Evolutionary conservation across 2,797 vertebrate species (phyloP), one percentile per base, ranked within the genome.

Genomic region (Gymnoscopelus braueri): DNA sequence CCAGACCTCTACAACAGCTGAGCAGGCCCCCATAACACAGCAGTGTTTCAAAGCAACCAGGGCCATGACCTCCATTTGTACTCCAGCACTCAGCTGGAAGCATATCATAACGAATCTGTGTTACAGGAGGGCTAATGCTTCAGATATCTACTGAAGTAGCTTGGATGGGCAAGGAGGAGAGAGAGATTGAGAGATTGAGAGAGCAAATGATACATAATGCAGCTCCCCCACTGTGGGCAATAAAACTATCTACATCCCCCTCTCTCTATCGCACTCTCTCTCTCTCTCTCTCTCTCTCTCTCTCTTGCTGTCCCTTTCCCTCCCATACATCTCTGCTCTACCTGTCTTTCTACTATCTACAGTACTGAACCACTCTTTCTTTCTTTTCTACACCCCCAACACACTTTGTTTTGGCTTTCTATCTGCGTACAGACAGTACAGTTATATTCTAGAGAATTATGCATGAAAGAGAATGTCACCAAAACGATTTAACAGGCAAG

Each of bases 121-220:
- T 86, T 78, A 83, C 66, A 73, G 68, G 57, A 78, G 59, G 29
- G 29, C 71, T 62, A 68, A 66, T 75, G 82, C 56, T 73, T 88
- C 84, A 81, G 82, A 88, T 87, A 80, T 82, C 61, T 77, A 65
- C 69, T 69, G 80, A 70, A 62, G 73, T 71, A 50, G 78, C 71
- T 74, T 44, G 39, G 67, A 69, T 75, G 65, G 69, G 74, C 65
- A 78, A 70, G 65, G 63, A 75, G 70, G 73, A 72, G 48, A 88
- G 78, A 91, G 91, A 83, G 87, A 87, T 90, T 83, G 78, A 91
- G 91, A 83, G 87, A 87, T 90, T 83, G 91, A 54, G 79, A 82
- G 87, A 87, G 85, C 81, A 44, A 44, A 44, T 44, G 39, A 44
- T 44, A 9, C 39, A 44, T 44, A 44, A 44, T 29, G 26, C 26